Evolutionary conservation across 2,797 vertebrate species (phyloP), one percentile per base, ranked within the genome.

Genomic region (Tauraco hartlaubi): DNA sequence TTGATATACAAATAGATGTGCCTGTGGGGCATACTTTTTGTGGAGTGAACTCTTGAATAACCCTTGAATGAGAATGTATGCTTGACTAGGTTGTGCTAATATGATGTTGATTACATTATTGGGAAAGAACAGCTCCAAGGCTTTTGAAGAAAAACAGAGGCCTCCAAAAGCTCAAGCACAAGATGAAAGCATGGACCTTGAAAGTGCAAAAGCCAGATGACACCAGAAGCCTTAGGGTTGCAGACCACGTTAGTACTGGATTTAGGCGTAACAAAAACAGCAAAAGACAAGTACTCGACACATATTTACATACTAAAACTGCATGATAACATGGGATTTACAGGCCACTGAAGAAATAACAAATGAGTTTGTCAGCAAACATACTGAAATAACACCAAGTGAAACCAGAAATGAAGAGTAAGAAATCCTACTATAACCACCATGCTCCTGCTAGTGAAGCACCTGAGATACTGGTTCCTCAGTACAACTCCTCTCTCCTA

Each of bases 401-500:
- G 20, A 75, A 87, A 72, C 7, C 9, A 91, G 35, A 87, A 87
- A 48, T n/a, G 0, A 49, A 48, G 29, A 87, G 22, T 21, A 85
- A 78, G 10, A 48, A 41, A 16, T 67, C 21, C 28, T 77, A 10
- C 26, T 49, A 26, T 21, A 67, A 23, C 6, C 35, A 48, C 6
- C 3, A 5, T 48, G 43, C 52, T 80, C 11, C 31, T 64, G 51
- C 15, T 31, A 52, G 12, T 28, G 26, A 88, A 79, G 33, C 12
- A 61, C 19, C 15, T 44, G 41, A 73, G 13, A 43, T 28, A 9
- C n/a, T 69, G 21, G 16, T 56, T 61, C 46, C 15, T 31, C 2
- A 2, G 4, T 17, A 20, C 22, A 64, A 19, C 6, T 33, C 35
- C 0, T 0, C 5, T 90, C 9, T 6, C 3, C 7, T 63, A 13